These are phyloP conservation scores for Melanerpes aurifrons DNA, from an alignment of 2,113 vertebrate genomes.

Conservation along the genomic window DNA sequence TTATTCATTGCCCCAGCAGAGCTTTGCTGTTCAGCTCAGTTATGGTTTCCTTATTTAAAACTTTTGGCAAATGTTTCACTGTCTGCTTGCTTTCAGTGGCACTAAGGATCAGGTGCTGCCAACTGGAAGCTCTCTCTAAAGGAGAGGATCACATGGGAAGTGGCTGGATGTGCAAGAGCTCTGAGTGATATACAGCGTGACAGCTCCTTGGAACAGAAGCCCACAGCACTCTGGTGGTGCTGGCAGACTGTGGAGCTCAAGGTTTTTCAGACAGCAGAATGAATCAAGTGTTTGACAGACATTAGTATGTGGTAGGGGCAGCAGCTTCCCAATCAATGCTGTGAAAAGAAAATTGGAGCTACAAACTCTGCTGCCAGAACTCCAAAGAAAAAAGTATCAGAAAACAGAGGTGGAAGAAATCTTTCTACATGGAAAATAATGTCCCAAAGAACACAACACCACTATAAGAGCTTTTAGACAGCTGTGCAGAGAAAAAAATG, in stretches of 20 bases:
- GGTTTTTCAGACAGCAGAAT: conserved; percentile 33
- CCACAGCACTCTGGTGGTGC: neutral
- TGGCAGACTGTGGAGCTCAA: neutral
- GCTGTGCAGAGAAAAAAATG: neutral
- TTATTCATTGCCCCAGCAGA: neutral
- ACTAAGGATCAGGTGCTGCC: neutral
- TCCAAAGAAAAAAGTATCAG: neutral
- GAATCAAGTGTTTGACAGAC: conserved; percentile 16
- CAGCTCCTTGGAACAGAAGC: neutral
- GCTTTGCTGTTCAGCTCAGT: neutral
- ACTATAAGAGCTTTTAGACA: neutral
- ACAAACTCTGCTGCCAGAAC: neutral
- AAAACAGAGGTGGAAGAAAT: neutral
- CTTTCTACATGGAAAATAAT: neutral
- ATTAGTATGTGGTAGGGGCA: neutral
- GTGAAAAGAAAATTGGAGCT: neutral
- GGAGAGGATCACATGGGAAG: neutral
- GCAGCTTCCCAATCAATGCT: neutral
- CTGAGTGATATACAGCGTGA: neutral
- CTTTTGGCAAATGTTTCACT: neutral
- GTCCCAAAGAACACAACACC: neutral
- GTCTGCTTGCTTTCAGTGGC: neutral
- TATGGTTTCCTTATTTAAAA: neutral
- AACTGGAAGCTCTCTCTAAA: neutral
- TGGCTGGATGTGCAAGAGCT: neutral